phyloP scores from a whole-genome alignment of 1,140 invertebrate species.

The Drosophila malerkotliana region DNA sequence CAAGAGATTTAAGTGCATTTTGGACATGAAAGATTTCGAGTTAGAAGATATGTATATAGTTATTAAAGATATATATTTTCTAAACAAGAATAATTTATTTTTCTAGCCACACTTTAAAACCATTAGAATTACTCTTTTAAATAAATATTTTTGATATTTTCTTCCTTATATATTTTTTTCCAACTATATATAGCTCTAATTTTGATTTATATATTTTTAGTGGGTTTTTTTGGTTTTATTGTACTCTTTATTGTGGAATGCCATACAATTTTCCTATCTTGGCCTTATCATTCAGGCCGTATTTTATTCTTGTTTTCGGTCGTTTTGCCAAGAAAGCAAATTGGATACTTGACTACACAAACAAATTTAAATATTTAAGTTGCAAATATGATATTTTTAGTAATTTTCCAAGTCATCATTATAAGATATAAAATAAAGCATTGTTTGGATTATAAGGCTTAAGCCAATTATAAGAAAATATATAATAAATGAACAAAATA shows the following conservation, averaged over 20 bases:
- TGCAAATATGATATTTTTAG: neutral
- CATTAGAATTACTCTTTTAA: too few relatives aligned
- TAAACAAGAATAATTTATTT: too few relatives aligned
- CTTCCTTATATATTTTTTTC: neutral
- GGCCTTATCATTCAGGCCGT: slow-evolving; percentile 50
- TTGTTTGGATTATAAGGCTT: slow-evolving; percentile 19
- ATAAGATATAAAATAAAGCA: neutral
- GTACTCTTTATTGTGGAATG: slow-evolving; percentile 21
- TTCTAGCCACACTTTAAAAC: too few relatives aligned
- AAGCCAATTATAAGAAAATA: slow-evolving; percentile 47
- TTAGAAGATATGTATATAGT: too few relatives aligned
- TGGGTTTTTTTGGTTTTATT: slow-evolving; percentile 12
- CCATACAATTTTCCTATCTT: slow-evolving; percentile 54
- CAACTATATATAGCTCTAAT: too few relatives aligned
- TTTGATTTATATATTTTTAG: slow-evolving; percentile 55
- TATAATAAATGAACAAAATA: neutral
- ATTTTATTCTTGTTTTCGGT: slow-evolving; percentile 50
- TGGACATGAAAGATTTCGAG: too few relatives aligned
- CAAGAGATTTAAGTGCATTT: too few relatives aligned
- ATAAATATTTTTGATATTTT: too few relatives aligned
- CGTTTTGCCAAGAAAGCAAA: slow-evolving; percentile 60
- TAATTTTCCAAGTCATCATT: neutral
- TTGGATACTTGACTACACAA: slow-evolving; percentile 34
- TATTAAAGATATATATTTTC: too few relatives aligned
- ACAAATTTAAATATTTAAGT: slow-evolving; percentile 2